Conservation (phyloP, 1,140 invertebrate species). For the Paraescarpia echinospica region DNA sequence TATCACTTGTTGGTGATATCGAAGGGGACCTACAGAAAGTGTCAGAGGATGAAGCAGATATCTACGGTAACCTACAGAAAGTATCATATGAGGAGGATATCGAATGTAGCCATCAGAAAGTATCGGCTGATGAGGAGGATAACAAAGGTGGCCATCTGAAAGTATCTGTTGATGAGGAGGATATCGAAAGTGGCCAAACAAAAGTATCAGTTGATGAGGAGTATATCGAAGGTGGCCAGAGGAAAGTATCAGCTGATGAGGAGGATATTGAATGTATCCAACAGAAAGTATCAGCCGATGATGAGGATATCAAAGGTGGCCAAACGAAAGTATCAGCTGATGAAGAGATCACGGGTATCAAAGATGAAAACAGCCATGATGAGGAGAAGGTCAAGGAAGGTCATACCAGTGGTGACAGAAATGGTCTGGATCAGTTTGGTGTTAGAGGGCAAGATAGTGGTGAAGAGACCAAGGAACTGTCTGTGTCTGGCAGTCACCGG, state of each 20-base stretch:
- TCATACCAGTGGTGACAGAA: not conserved
- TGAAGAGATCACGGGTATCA: not conserved
- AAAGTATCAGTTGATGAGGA: too few relatives aligned
- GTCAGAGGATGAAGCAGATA: not conserved
- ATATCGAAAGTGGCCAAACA: too few relatives aligned
- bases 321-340: too few relatives aligned
- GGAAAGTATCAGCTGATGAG: too few relatives aligned
- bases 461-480: not conserved
- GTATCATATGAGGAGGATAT: not conserved
- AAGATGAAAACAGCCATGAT: not conserved
- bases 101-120: not conserved
- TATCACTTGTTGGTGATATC: too few relatives aligned
- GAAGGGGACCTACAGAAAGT: not conserved
- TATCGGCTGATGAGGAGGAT: not conserved
- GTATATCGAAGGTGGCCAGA: too few relatives aligned
- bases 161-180: too few relatives aligned
- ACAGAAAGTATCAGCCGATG: too few relatives aligned
- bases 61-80: too few relatives aligned
- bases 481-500: not conserved
- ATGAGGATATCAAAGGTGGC: too few relatives aligned
- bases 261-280: too few relatives aligned
- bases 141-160: not conserved
- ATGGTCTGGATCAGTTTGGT: not conserved
- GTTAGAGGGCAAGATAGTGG: not conserved
- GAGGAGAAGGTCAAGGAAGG: not conserved